Evolutionary conservation across 2,113 vertebrate genomes (phyloP).

Genomic region (Panthera uncia): DNA sequence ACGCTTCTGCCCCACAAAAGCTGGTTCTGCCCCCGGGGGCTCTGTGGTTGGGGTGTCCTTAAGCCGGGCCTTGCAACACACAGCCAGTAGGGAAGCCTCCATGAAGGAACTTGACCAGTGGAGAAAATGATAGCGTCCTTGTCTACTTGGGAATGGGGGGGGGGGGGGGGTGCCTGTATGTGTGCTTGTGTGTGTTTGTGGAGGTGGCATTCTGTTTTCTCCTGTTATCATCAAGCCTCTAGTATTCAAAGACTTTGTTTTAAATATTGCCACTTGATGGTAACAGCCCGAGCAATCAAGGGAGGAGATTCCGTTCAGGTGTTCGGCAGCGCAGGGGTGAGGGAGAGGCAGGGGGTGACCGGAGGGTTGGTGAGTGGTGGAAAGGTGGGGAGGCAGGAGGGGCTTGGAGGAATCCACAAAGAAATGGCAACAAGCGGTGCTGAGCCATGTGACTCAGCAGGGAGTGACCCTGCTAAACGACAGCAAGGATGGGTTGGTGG

Average conservation of each 20-base stretch:
- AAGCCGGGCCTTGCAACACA: not conserved
- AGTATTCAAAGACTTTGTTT: not conserved
- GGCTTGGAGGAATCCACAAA: not conserved
- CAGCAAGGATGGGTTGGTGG: accelerated
- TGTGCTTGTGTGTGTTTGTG: not conserved
- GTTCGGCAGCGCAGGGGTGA: no score
- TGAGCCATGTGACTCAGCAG: not conserved
- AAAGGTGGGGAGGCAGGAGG: no score
- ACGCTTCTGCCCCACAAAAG: no score
- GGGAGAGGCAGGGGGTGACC: accelerated
- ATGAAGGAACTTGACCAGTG: no score
- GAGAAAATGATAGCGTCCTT: not conserved
- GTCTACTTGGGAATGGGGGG: no score
- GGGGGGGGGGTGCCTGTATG: no score
- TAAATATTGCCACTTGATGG: not conserved
- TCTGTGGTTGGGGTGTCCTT: not conserved
- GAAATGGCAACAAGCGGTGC: accelerated
- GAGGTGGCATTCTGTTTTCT: not conserved
- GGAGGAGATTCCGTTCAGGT: accelerated
- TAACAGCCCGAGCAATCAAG: not conserved
- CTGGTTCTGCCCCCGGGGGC: not conserved
- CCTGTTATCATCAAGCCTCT: not conserved
- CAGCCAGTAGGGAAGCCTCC: no score
- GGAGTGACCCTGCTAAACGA: not conserved
- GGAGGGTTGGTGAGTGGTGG: accelerated